Evolutionary conservation across 2,888 invertebrate species (phyloP).

Genomic region (Drosophila meridionalis): DNA sequence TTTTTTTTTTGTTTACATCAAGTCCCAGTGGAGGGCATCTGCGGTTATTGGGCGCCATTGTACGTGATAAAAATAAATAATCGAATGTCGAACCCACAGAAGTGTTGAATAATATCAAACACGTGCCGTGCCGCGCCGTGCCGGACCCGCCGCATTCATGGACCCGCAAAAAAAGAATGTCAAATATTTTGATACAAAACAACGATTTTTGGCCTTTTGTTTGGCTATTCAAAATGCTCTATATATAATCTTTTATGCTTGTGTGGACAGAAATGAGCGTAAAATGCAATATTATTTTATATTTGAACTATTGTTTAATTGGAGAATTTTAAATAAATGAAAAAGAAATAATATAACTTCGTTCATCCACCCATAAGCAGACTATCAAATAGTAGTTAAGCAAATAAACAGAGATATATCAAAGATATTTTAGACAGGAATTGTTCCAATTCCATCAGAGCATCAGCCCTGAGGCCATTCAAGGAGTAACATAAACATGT

Average conservation of each 20-base stretch:
- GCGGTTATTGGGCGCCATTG: conserved; percentile 57
- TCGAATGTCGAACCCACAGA: conserved; percentile 36
- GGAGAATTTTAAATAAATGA: not conserved
- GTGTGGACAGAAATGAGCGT: not conserved
- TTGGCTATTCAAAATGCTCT: not conserved
- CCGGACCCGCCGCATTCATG: conserved; percentile 21
- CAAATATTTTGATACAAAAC: conserved; percentile 42
- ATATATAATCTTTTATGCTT: not conserved
- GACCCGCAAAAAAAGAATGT: conserved; percentile 33
- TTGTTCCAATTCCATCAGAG: not conserved
- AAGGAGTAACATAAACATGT: not conserved
- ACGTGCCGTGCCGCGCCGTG: conserved; percentile 47
- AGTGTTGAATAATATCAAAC: conserved; percentile 51
- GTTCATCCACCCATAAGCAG: not conserved
- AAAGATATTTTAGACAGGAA: not conserved
- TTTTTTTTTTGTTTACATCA: conserved; percentile 41
- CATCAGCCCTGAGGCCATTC: not conserved
- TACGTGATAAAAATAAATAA: conserved; percentile 60
- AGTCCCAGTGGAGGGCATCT: conserved; percentile 41
- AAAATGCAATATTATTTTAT: not conserved
- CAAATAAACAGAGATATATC: not conserved
- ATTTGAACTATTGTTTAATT: not conserved
- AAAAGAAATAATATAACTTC: not conserved
- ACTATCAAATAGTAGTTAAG: not conserved
- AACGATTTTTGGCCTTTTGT: conserved; percentile 23